Evolutionary conservation across 2,797 vertebrate genomes (phyloP).

Genomic region (Florisuga fusca): DNA sequence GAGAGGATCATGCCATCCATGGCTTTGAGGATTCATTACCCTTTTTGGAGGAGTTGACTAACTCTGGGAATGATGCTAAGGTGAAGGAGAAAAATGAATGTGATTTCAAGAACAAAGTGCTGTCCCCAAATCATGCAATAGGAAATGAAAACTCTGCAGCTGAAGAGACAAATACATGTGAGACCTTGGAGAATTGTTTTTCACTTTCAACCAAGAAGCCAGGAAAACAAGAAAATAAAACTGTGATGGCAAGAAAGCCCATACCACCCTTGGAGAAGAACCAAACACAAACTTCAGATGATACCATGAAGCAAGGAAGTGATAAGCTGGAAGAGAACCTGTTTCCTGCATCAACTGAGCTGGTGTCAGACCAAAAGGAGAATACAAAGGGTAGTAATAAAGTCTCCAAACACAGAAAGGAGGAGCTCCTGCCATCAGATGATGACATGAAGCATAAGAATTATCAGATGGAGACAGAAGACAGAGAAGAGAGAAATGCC

Average conservation of each 20-base stretch:
- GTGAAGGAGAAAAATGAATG: not conserved
- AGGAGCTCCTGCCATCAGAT: not conserved
- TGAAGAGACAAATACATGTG: not conserved
- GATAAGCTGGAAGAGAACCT: not conserved
- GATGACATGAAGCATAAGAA: not conserved
- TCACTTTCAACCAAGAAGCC: not conserved
- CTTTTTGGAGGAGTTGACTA: not conserved
- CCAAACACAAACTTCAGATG: not conserved
- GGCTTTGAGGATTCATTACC: not conserved
- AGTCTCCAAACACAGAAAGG: not conserved
- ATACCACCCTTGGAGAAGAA: not conserved
- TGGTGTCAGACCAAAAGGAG: not conserved
- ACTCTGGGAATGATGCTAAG: rapidly evolving
- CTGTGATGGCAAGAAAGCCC: not conserved
- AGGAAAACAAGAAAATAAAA: conserved; percentile 13
- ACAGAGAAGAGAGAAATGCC: not conserved
- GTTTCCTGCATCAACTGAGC: not conserved
- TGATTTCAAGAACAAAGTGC: not conserved
- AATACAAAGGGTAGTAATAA: not conserved
- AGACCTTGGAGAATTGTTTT: not conserved
- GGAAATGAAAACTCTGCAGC: not conserved
- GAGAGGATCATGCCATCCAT: not conserved
- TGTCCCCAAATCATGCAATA: not conserved
- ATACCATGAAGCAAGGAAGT: not conserved
- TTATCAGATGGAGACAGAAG: not conserved